A percentile compares a stretch with the other conserved stretches of the same genome.
Conservation (phyloP, 92 coral and sea anemone genomes). For the Scolanthus callimorphus region DNA sequence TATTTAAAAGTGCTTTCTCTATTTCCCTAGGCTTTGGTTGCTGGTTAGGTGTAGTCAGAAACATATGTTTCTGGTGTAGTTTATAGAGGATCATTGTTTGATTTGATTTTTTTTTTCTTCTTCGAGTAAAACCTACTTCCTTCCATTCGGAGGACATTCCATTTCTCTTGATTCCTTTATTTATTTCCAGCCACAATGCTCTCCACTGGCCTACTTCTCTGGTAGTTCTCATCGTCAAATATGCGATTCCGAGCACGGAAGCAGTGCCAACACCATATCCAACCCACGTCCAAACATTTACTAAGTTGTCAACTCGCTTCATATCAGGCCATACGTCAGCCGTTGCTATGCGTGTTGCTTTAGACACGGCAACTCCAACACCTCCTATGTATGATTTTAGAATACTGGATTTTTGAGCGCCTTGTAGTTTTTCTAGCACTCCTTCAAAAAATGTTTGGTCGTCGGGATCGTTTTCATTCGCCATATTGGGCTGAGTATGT, state of each 20-base stretch:
- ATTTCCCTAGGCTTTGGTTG: no score
- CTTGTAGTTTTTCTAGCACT: slow-evolving; percentile 42
- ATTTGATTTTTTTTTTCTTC: no score
- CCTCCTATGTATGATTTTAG: slow-evolving; percentile 22
- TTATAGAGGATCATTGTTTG: no score
- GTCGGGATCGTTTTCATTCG: slow-evolving; percentile 36
- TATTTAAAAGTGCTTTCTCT: no score
- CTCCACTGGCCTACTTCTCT: slow-evolving; percentile 95
- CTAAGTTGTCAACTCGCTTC: slow-evolving; percentile 71
- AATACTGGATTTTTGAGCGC: slow-evolving; percentile 26
- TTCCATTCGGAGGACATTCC: no score
- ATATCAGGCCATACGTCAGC: slow-evolving; percentile 94
- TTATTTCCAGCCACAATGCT: slow-evolving; percentile 78
- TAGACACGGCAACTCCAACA: slow-evolving; percentile 49
- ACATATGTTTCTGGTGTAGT: no score
- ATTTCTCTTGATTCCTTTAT: no score
- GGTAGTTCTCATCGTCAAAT: slow-evolving; percentile 69
- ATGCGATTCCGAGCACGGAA: slow-evolving; percentile 62
- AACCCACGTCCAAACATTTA: slow-evolving; percentile 81
- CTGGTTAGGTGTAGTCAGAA: no score
- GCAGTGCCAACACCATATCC: slow-evolving; percentile 80
- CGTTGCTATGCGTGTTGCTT: slow-evolving; percentile 53
- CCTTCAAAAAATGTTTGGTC: slow-evolving; percentile 37
- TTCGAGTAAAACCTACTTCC: no score
- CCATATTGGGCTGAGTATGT: slow-evolving; percentile 65